Base-by-base conservation (phyloP, 2,888 invertebrate genomes). In the Disparrhopalites patrizii region DNA sequence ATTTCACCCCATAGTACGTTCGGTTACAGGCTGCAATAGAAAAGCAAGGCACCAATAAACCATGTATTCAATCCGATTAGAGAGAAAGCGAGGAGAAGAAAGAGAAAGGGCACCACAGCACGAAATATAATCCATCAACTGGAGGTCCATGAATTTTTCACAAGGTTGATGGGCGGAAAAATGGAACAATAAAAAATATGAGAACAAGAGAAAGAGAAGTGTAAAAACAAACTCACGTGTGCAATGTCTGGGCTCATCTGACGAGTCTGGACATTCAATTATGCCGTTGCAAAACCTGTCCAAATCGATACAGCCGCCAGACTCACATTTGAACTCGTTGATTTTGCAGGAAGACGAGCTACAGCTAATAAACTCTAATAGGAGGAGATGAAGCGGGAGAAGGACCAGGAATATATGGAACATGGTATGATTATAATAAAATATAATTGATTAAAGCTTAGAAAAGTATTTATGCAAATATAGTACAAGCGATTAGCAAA, bases 1-100 rank as follows among this genome's bases (percentile, higher is more conserved):
- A 90, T 62, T 88, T 87, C 77, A 89, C 88, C 1, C 91, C 91
- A 82, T 86, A 88, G 79, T 89, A 87, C 27, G 91, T 91, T 77
- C 87, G 84, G 81, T 91, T 91, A 82, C 91, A 91, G 47, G 88
- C 91, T 91, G 84, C 63, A 83, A 82, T 76, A 75, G 30, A 7
- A 4, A 47, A 54, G n/a, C n/a, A n/a, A n/a, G n/a, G n/a, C n/a
- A n/a, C 25, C 8, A 23, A 54, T 78, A 78, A 73, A 74, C 73
- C 73, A 70, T 73, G 62, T 60, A 68, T 40, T 51, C 28, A 50
- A 5, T 18, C 15, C 15, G 23, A 15, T 25, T 3, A 20, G 27
- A 51, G 4, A 23, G 5, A 15, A 33, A 28, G 55, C 8, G 18
- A 55, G 18, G 18, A 33, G 18, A 33, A 31, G 55, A 55, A 30